A percentile compares a stretch with the other conserved stretches of the same genome.
Conservation (phyloP, 1,140 invertebrate species). For the Melanaphis sacchari region DNA sequence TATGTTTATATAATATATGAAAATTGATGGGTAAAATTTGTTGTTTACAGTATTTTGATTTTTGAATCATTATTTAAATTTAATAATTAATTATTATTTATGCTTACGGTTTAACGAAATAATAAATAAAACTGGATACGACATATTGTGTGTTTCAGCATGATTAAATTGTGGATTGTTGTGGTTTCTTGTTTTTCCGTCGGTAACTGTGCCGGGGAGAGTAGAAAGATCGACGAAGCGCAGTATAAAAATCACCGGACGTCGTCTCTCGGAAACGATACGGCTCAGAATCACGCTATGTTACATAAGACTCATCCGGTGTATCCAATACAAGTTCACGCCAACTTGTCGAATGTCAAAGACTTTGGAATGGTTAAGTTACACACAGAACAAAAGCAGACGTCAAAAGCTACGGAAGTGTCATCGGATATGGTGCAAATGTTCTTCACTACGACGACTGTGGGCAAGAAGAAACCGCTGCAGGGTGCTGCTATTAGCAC, state of each 20-base stretch:
- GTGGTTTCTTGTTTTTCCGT: background rate
- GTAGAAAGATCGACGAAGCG: background rate
- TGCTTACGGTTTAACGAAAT: background rate
- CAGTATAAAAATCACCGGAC: conserved; percentile 12
- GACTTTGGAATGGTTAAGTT: background rate
- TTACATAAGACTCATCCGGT: background rate
- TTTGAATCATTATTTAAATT: background rate
- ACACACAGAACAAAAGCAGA: background rate
- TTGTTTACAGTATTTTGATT: background rate
- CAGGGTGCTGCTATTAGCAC: background rate
- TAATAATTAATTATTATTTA: background rate
- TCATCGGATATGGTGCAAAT: background rate
- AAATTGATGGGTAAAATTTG: background rate
- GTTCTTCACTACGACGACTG: background rate
- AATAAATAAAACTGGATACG: background rate
- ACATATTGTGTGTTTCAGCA: background rate
- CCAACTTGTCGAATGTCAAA: background rate
- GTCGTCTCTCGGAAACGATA: background rate
- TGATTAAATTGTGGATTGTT: background rate
- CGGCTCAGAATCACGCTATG: background rate
- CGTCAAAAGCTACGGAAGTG: background rate
- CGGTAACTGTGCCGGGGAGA: background rate
- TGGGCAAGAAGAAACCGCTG: background rate
- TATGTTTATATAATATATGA: background rate
- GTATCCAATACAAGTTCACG: background rate